A percentile compares a stretch with the other conserved stretches of the same genome.
phyloP scores from a whole-genome alignment of 2,888 invertebrate species.

The Thereva unica region DNA sequence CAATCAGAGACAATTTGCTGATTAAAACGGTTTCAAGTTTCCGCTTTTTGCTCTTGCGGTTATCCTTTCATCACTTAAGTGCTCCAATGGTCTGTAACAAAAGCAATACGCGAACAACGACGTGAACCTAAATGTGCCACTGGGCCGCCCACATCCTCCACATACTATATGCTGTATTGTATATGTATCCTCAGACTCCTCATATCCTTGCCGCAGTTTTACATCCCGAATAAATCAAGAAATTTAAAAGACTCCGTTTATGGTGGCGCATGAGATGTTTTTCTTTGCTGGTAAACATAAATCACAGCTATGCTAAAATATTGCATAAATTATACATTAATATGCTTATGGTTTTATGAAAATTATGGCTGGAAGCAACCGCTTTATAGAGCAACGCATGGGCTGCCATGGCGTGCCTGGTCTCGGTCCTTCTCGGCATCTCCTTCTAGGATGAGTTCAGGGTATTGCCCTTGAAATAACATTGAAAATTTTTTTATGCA shows the following conservation, averaged over 20 bases:
- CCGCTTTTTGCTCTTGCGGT: slow-evolving; percentile 29
- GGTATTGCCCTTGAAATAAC: too few relatives aligned
- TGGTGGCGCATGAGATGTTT: slow-evolving; percentile 23
- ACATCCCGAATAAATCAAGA: slow-evolving; percentile 20
- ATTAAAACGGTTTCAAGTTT: slow-evolving; percentile 32
- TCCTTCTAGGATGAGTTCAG: too few relatives aligned
- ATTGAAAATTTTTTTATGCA: too few relatives aligned
- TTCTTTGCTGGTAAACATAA: slow-evolving; percentile 20
- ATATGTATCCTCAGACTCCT: too few relatives aligned
- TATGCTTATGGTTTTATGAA: too few relatives aligned
- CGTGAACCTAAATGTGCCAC: slow-evolving; percentile 16
- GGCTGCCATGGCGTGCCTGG: too few relatives aligned
- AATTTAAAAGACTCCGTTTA: slow-evolving; percentile 2
- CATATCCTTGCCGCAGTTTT: too few relatives aligned
- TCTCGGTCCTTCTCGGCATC: too few relatives aligned
- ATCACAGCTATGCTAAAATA: background rate
- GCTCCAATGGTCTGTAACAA: slow-evolving; percentile 26
- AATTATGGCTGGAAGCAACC: too few relatives aligned
- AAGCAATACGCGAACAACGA: slow-evolving; percentile 3
- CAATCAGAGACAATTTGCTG: slow-evolving; percentile 35
- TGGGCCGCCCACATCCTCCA: slow-evolving; percentile 2
- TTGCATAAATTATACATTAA: too few relatives aligned
- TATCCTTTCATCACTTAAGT: slow-evolving; percentile 35
- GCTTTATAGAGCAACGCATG: too few relatives aligned
- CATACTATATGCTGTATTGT: too few relatives aligned